Evolutionary conservation across 2,888 invertebrate genomes (phyloP).

Genomic region (Eupithecia subumbrata): DNA sequence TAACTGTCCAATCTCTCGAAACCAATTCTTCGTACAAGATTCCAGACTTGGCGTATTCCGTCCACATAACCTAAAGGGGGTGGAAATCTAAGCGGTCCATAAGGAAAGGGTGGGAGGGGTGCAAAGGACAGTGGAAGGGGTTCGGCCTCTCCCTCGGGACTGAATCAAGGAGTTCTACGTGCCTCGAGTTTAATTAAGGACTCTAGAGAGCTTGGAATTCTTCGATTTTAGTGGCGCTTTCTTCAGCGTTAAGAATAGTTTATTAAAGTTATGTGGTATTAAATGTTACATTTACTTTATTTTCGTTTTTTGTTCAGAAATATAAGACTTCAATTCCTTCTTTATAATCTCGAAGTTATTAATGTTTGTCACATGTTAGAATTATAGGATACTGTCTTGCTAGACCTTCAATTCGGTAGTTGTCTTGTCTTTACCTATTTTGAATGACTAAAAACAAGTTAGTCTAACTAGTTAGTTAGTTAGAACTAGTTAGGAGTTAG

Average conservation of each 20-base stretch:
- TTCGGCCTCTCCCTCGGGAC: slow-evolving; percentile 65
- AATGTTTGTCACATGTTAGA: neutral
- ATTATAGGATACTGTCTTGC: neutral
- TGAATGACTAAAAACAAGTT: neutral
- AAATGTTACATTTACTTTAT: slow-evolving; percentile 40
- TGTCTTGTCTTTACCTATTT: neutral
- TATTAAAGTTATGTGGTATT: slow-evolving; percentile 45
- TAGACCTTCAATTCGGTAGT: neutral
- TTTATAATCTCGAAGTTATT: neutral
- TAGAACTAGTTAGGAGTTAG: too few species aligned
- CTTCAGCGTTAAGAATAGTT: slow-evolving; percentile 62
- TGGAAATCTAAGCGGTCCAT: slow-evolving; percentile 83
- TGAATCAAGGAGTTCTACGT: slow-evolving; percentile 84
- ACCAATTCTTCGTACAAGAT: slow-evolving; percentile 81
- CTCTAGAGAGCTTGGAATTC: slow-evolving; percentile 72
- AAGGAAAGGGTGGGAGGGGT: slow-evolving; percentile 77
- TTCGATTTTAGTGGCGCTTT: slow-evolving; percentile 81
- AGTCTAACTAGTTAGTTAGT: too few species aligned
- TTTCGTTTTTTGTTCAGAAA: neutral
- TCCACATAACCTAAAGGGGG: slow-evolving; percentile 77
- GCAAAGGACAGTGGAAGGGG: slow-evolving; percentile 48
- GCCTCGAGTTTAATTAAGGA: slow-evolving; percentile 82
- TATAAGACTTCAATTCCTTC: neutral
- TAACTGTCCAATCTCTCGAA: slow-evolving; percentile 77
- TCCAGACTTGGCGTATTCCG: slow-evolving; percentile 80